Conservation (phyloP, 2,888 invertebrate genomes). For the Drosophila affinis region DNA sequence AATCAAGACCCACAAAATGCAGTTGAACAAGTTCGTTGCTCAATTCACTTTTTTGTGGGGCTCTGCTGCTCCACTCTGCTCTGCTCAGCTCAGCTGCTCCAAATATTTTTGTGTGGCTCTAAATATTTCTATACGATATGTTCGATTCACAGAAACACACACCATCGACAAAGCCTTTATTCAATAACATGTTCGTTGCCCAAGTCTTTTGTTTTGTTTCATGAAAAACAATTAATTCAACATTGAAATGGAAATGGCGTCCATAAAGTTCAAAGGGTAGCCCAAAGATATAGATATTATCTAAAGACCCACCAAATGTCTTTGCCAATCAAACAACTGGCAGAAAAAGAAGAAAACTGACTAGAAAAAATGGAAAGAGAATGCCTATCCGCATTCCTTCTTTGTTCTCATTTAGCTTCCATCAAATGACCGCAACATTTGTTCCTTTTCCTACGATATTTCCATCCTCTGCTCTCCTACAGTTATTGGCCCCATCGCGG, state of each 20-base stretch:
- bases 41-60: slow-evolving; percentile 30
- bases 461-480: not conserved
- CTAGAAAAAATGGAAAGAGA: fast-evolving
- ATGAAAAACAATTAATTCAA: slow-evolving; percentile 2
- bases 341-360: not conserved
- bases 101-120: slow-evolving; percentile 21
- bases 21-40: slow-evolving; percentile 54
- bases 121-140: slow-evolving; percentile 9
- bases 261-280: not conserved
- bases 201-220: slow-evolving; percentile 45
- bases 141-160: slow-evolving; percentile 12
- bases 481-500: not conserved
- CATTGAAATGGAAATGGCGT: not conserved
- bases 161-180: slow-evolving; percentile 7
- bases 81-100: slow-evolving; percentile 6
- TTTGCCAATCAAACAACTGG: not conserved
- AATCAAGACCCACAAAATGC: slow-evolving; percentile 58
- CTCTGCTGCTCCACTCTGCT: not conserved
- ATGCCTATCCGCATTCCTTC: not conserved
- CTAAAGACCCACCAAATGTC: not conserved
- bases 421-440: too few species aligned
- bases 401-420: not conserved
- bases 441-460: not conserved
- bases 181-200: slow-evolving; percentile 58
- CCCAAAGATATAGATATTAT: not conserved